Conservation (phyloP, 1,140 invertebrate species). For the Cydia fagiglandana region DNA sequence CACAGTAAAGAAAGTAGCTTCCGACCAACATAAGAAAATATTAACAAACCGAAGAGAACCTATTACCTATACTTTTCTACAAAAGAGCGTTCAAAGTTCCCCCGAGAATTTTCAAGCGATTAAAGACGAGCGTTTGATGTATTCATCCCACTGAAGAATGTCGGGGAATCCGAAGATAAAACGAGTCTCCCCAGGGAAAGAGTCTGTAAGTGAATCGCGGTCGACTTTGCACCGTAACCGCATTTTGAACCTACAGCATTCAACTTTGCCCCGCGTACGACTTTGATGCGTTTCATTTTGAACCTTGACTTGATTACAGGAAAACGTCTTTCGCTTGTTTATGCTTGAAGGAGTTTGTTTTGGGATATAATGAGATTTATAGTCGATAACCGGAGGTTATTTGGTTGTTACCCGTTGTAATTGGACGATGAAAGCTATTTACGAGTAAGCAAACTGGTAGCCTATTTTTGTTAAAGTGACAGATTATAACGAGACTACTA, state of each 20-base stretch:
- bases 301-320: conserved; percentile 5
- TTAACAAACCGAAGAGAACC: not conserved
- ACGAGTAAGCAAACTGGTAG: too few species aligned
- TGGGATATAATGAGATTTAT: not conserved
- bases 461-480: too few species aligned
- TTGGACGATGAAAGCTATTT: not conserved
- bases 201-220: conserved; percentile 39
- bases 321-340: conserved; percentile 21
- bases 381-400: conserved; percentile 4
- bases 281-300: not conserved
- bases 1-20: not conserved
- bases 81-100: conserved; percentile 16
- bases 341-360: not conserved
- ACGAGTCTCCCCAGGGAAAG: conserved; percentile 24
- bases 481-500: too few species aligned
- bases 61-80: not conserved
- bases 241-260: not conserved
- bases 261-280: not conserved
- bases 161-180: conserved; percentile 40
- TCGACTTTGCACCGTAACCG: conserved; percentile 12
- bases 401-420: not conserved
- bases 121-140: conserved; percentile 47
- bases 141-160: conserved; percentile 40
- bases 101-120: conserved; percentile 36
- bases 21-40: not conserved